These are phyloP conservation scores for Ophioninae sp. DNA, from an alignment of 2,888 invertebrate species.

Conservation along the genomic window DNA sequence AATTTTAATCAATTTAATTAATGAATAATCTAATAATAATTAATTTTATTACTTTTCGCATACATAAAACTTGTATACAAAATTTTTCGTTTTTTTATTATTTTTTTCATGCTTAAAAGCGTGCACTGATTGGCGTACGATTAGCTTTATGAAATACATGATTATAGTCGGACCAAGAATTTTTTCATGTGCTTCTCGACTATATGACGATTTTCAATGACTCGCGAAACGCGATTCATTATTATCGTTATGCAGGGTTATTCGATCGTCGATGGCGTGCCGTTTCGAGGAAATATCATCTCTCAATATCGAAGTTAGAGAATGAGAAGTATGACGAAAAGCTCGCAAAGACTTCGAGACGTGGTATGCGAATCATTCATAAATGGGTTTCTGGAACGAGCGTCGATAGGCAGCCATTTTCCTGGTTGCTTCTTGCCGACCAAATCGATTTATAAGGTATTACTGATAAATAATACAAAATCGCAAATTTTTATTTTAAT, in stretches of 20 bases:
- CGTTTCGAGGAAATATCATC: slow-evolving; percentile 32
- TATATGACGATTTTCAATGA: slow-evolving; percentile 29
- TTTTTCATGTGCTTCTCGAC: slow-evolving; percentile 44
- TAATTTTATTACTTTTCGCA: not conserved
- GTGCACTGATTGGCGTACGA: slow-evolving; percentile 29
- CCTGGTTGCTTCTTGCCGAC: not conserved
- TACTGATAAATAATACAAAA: not conserved
- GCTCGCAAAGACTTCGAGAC: slow-evolving; percentile 14
- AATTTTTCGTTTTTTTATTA: not conserved
- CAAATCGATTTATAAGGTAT: not conserved
- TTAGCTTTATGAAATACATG: slow-evolving; percentile 7
- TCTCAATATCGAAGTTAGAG: slow-evolving; percentile 7
- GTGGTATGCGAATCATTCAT: slow-evolving; percentile 49
- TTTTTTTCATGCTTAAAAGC: slow-evolving; percentile 9
- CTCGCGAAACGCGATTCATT: slow-evolving; percentile 23
- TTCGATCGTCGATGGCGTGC: slow-evolving; percentile 16
- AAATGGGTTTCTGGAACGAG: slow-evolving; percentile 49
- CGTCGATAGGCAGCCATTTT: not conserved
- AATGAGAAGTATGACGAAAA: slow-evolving; percentile 39
- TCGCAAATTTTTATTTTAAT: no score
- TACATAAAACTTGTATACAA: slow-evolving; percentile 19
- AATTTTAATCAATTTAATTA: no score
- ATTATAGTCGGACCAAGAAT: slow-evolving; percentile 48
- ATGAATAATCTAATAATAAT: no score
- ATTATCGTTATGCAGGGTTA: slow-evolving; percentile 48